Percentiles rank a stretch among this genome's conserved stretches.
phyloP scores from a whole-genome alignment of 2,797 vertebrate species.

The Malacoctenus gilli region DNA sequence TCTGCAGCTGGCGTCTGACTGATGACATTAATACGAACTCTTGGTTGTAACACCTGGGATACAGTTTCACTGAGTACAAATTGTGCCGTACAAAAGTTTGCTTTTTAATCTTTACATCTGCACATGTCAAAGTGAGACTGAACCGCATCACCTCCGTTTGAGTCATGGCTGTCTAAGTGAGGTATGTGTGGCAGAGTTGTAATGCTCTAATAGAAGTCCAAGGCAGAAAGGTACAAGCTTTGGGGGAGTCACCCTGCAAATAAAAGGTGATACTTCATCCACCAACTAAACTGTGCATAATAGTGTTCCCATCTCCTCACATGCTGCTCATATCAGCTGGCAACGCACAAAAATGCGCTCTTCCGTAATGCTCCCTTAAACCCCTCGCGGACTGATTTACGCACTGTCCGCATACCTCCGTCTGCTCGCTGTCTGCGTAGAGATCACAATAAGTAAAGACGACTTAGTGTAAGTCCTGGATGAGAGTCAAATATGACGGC shows the following conservation, averaged over 20 bases:
- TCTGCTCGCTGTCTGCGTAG: constrained; percentile 25
- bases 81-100: too few relatives aligned
- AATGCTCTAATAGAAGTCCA: too few relatives aligned
- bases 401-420: constrained; percentile 11
- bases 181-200: too few relatives aligned
- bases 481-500: constrained; percentile 22
- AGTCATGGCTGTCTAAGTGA: too few relatives aligned
- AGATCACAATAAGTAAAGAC: constrained; percentile 39
- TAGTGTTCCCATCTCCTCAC: constrained; percentile 17
- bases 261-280: constrained; percentile 5
- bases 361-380: constrained; percentile 13
- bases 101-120: too few relatives aligned
- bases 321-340: constrained; percentile 29
- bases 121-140: too few relatives aligned
- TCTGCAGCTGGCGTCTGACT: background rate
- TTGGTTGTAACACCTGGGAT: background rate
- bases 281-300: constrained; percentile 6
- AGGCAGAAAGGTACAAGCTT: background rate
- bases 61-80: background rate
- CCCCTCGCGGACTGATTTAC: constrained; percentile 28
- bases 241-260: background rate
- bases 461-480: constrained; percentile 29
- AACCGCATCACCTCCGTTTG: too few relatives aligned
- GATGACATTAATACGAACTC: constrained; percentile 25
- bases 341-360: constrained; percentile 16